These are phyloP conservation scores for Lymantria dispar DNA, from an alignment of 2,888 invertebrate genomes.

Conservation along the genomic window DNA sequence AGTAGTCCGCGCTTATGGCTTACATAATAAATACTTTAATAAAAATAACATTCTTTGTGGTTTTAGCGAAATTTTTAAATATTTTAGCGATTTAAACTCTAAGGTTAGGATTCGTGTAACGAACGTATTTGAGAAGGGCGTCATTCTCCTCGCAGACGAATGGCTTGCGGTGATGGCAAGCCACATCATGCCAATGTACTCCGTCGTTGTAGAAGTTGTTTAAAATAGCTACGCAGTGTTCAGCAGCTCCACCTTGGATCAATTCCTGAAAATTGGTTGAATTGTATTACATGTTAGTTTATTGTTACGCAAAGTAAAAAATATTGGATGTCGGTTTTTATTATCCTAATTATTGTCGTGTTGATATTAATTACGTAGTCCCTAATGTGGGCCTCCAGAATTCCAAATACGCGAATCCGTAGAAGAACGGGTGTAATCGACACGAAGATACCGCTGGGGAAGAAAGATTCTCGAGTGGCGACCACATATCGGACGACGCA, in stretches of 20 bases:
- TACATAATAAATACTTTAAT: constrained; percentile 16
- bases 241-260: constrained; percentile 91
- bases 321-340: too few species aligned
- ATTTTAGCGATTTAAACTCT: constrained; percentile 77
- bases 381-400: too few species aligned
- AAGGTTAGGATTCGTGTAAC: constrained; percentile 90
- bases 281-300: not conserved
- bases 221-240: constrained; percentile 92
- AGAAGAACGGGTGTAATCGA: too few species aligned
- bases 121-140: constrained; percentile 91
- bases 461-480: too few species aligned
- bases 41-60: constrained; percentile 9
- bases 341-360: too few species aligned
- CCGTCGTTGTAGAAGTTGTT: constrained; percentile 96
- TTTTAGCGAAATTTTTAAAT: constrained; percentile 3
- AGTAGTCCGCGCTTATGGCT: constrained; percentile 17
- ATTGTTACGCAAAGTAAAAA: not conserved
- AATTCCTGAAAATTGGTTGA: constrained; percentile 78
- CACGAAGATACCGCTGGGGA: too few species aligned
- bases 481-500: too few species aligned
- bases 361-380: too few species aligned
- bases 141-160: constrained; percentile 95
- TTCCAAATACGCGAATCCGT: too few species aligned
- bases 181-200: constrained; percentile 95
- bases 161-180: constrained; percentile 94